Base-by-base conservation (phyloP, 1,140 invertebrate genomes). In the Cydia splendana region DNA sequence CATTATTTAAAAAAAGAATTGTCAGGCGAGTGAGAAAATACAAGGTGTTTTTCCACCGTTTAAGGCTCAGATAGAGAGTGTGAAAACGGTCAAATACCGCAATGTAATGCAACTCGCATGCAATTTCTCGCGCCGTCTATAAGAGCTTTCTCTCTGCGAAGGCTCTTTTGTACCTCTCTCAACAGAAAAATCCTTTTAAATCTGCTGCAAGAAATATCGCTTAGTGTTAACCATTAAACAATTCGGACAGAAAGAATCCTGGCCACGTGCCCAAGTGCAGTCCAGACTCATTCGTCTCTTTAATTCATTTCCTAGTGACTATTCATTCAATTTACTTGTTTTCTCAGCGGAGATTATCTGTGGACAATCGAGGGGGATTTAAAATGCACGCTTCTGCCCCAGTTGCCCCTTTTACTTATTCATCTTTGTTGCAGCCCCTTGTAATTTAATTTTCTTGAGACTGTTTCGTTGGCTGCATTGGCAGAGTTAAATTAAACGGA, bases 391-490 rank as follows among this genome's bases (percentile, higher is more conserved):
- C 45, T 38, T 71, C 24, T 71, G 67, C 67, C 7, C 34, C 30
- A 71, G 2, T 71, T 42, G 67, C 34, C 67, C 38, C 38, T 71
- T 42, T 71, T 71, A 71, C 18, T 71, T 71, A 71, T 71, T 71
- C 67, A 71, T 71, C 67, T 71, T 42, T 71, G 67, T 45, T 71
- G 67, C 67, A 71, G 67, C 34, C 67, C 34, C n/a, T 71, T 15
- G 67, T 71, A 71, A 71, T 71, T 71, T 71, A 71, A 71, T 71
- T 71, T 71, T 71, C 67, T 71, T 71, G 67, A 24, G 67, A n/a
- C 34, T 38, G 67, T 71, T 71, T 75, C 57, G 74, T 53, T 28
- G 42, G 6, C 13, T 28, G 65, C 20, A n/a, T 76, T 24, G 28
- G 28, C n/a, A 38, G 75, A 18, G 57, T 76, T 76, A 62, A 45